Evolutionary conservation across 2,888 invertebrate species (phyloP).

Genomic region (Callimorpha dominula): DNA sequence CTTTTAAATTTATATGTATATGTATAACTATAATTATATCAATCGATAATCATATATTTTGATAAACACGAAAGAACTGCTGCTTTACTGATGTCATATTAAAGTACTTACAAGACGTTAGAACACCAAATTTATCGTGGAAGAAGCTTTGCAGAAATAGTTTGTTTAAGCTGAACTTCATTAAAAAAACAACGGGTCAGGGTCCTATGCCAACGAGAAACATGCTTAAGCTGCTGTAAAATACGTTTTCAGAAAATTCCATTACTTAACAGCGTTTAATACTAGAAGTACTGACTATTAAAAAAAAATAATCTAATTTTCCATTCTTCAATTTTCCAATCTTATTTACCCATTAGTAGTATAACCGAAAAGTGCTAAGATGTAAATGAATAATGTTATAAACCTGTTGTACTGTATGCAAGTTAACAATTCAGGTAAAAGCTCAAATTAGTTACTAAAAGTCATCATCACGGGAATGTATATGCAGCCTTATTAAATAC

Average conservation of each 20-base stretch:
- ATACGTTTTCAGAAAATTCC: too few relatives aligned
- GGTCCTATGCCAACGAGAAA: too few relatives aligned
- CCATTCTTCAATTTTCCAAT: too few relatives aligned
- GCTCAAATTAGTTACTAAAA: slow-evolving; percentile 12
- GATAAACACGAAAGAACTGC: too few relatives aligned
- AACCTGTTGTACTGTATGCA: background rate
- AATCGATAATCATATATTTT: too few relatives aligned
- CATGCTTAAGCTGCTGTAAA: too few relatives aligned
- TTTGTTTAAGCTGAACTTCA: background rate
- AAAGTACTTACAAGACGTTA: too few relatives aligned
- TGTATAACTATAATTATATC: too few relatives aligned
- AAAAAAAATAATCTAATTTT: background rate
- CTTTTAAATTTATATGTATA: too few relatives aligned
- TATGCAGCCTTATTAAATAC: slow-evolving; percentile 37
- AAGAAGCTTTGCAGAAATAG: background rate
- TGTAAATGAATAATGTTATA: background rate
- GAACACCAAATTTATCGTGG: background rate
- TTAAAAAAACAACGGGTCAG: background rate
- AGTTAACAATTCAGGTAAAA: slow-evolving; percentile 11
- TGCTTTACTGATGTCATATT: too few relatives aligned
- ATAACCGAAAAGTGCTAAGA: background rate
- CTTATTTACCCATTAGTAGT: background rate
- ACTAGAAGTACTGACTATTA: background rate
- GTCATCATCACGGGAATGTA: slow-evolving; percentile 1
- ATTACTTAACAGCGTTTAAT: too few relatives aligned